Evolutionary conservation across 2,888 invertebrate genomes (phyloP).

Genomic region (Troides aeacus): DNA sequence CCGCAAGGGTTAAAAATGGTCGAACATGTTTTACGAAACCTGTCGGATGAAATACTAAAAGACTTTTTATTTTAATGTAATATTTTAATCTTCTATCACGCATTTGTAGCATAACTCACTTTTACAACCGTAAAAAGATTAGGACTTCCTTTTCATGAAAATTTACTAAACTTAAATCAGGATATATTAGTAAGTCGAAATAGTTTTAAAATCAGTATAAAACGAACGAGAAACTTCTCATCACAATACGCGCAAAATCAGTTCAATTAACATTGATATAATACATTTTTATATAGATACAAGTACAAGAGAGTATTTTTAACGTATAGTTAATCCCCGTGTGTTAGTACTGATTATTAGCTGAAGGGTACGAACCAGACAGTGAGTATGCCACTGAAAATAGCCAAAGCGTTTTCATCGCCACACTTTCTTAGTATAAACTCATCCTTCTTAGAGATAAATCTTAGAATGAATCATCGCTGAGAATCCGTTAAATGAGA

Average conservation of each 20-base stretch:
- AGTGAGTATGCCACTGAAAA: constrained; percentile 22
- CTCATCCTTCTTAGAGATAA: constrained; percentile 20
- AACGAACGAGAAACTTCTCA: no score
- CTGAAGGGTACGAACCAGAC: constrained; percentile 23
- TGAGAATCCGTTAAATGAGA: constrained; percentile 6
- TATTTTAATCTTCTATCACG: no score
- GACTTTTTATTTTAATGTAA: no score
- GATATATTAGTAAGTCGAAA: no score
- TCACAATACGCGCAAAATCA: no score
- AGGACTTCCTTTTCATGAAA: no score
- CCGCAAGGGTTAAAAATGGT: constrained; percentile 3
- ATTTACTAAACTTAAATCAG: no score
- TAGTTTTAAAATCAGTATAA: no score
- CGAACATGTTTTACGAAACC: background rate
- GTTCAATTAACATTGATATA: background rate
- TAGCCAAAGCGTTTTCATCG: constrained; percentile 17
- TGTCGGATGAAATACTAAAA: background rate
- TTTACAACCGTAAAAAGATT: no score
- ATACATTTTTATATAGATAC: background rate
- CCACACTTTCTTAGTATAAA: constrained; percentile 12
- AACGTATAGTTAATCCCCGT: background rate
- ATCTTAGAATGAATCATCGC: constrained; percentile 15
- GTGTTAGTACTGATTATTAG: constrained; percentile 17
- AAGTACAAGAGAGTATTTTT: background rate
- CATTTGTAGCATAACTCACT: no score